Percentiles rank a stretch among this genome's conserved stretches.
Conservation (phyloP, 1,140 invertebrate species). For the Plectrocnemia conspersa region DNA sequence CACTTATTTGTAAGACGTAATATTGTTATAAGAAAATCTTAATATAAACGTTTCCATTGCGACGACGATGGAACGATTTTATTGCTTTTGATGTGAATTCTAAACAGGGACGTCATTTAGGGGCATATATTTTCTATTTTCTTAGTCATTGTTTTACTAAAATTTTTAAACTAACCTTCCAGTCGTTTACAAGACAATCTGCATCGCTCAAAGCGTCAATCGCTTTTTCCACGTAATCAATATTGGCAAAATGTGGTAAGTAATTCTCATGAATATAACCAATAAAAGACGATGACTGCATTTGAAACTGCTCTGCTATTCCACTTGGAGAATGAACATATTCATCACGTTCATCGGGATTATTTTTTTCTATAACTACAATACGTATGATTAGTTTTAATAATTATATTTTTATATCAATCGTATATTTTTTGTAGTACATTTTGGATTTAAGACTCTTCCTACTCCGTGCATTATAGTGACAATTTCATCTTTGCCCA, state of each 20-base stretch:
- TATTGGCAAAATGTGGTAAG: conserved; percentile 60
- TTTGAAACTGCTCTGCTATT: conserved; percentile 59
- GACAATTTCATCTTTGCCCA: conserved; percentile 62
- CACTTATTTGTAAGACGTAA: too few species aligned
- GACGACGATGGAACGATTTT: too few species aligned
- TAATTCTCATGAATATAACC: conserved; percentile 72
- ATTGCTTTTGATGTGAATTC: too few species aligned
- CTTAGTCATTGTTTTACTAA: too few species aligned
- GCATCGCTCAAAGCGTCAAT: conserved; percentile 58
- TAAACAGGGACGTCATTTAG: too few species aligned
- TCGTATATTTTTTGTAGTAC: conserved; percentile 40
- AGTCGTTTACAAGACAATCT: conserved; percentile 61
- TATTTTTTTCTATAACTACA: conserved; percentile 10
- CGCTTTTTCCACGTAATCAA: conserved; percentile 53
- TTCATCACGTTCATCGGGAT: conserved; percentile 34
- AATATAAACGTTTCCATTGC: too few species aligned
- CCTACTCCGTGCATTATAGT: conserved; percentile 69
- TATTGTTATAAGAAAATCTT: too few species aligned
- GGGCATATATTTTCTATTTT: too few species aligned
- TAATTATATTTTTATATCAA: conserved; percentile 9
- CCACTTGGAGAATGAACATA: conserved; percentile 61
- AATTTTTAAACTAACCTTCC: conserved; percentile 55
- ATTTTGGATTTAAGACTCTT: conserved; percentile 72
- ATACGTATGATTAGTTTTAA: conserved; percentile 31
- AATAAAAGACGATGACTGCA: conserved; percentile 58